Percentiles rank a stretch among this genome's conserved stretches.
Evolutionary conservation across 1,140 invertebrate species (phyloP).

Genomic region (Andrena cerasifolii): DNA sequence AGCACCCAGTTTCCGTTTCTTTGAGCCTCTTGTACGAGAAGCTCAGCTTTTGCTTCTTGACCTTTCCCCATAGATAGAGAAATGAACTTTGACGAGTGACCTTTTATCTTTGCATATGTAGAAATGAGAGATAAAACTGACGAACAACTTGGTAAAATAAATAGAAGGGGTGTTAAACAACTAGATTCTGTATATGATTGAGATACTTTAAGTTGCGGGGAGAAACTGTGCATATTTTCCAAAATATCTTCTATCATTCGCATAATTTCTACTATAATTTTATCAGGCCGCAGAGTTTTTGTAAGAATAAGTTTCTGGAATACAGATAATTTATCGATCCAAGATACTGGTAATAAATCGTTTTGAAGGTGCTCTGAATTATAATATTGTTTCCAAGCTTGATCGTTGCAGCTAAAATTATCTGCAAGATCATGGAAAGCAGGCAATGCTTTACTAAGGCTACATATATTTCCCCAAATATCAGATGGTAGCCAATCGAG

Average conservation of each 20-base stretch:
- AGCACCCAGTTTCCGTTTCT: conserved; percentile 85
- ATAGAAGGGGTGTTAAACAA: conserved; percentile 85
- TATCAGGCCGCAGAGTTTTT: conserved; percentile 85
- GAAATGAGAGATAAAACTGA: conserved; percentile 83
- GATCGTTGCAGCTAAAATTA: conserved; percentile 74
- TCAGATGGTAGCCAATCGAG: conserved; percentile 85
- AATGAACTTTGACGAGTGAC: conserved; percentile 84
- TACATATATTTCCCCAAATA: conserved; percentile 85
- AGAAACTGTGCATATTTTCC: conserved; percentile 72
- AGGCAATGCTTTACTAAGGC: conserved; percentile 80
- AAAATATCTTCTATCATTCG: conserved; percentile 81
- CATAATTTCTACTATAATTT: conserved; percentile 76
- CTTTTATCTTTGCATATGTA: conserved; percentile 84
- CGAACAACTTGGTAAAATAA: conserved; percentile 85
- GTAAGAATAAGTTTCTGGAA: conserved; percentile 86
- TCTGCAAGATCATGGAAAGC: conserved; percentile 79
- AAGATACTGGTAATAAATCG: conserved; percentile 78
- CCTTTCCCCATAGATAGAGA: conserved; percentile 86
- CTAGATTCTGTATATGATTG: conserved; percentile 85
- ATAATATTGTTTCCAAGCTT: conserved; percentile 84
- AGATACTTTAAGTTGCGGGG: conserved; percentile 78
- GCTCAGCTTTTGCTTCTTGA: conserved; percentile 83
- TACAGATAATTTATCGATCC: conserved; percentile 79
- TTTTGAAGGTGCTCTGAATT: conserved; percentile 78
- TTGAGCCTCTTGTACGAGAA: conserved; percentile 83